phyloP scores from a whole-genome alignment of 2,888 invertebrate species.

The Strigamia transsilvanica region DNA sequence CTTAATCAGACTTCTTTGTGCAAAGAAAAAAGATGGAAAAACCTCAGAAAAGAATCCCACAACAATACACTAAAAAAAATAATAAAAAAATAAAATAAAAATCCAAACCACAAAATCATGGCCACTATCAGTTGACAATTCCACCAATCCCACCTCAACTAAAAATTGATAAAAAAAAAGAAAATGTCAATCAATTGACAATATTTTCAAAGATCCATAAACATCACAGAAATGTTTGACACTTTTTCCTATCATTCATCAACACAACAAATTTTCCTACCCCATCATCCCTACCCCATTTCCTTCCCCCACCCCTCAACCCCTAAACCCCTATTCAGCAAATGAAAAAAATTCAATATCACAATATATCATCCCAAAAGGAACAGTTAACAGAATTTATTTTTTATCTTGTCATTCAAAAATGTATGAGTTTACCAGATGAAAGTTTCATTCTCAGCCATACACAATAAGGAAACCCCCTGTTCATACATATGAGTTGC shows the following conservation, averaged over 20 bases:
- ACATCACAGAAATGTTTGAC: slow-evolving; percentile 6
- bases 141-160: background rate
- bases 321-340: no score
- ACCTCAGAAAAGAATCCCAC: background rate
- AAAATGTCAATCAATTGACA: slow-evolving; percentile 35
- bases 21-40: background rate
- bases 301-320: background rate
- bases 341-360: slow-evolving; percentile 19
- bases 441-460: slow-evolving; percentile 16
- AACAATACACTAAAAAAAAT: background rate
- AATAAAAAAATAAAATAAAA: background rate
- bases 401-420: slow-evolving; percentile 36
- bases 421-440: background rate
- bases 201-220: slow-evolving; percentile 6
- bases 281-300: background rate
- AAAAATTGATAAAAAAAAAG: slow-evolving; percentile 7
- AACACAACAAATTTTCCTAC: background rate
- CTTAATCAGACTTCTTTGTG: slow-evolving; percentile 2
- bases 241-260: slow-evolving; percentile 13
- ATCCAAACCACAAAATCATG: slow-evolving; percentile 14
- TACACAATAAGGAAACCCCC: slow-evolving; percentile 23
- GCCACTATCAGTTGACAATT: slow-evolving; percentile 44
- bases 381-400: background rate
- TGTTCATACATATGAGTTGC: slow-evolving; percentile 43
- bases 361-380: background rate